Evolutionary conservation across 2,113 vertebrate species (phyloP).

Genomic region (Chloebia gouldiae): DNA sequence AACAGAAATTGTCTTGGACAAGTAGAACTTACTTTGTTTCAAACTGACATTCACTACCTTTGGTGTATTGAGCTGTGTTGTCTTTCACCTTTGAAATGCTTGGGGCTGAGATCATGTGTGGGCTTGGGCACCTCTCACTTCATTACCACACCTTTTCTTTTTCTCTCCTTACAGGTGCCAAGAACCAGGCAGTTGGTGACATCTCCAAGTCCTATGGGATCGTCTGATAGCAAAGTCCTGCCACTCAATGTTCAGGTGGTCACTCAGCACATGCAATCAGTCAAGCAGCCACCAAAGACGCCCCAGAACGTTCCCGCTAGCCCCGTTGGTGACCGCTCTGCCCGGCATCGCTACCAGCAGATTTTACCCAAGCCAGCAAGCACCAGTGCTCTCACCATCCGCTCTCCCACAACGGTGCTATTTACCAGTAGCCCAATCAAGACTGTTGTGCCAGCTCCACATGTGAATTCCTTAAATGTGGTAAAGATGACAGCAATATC

Average conservation of each 20-base stretch:
- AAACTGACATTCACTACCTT: background rate
- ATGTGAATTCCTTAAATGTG: constrained; percentile 89
- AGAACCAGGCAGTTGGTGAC: constrained; percentile 87
- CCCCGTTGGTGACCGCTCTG: constrained; percentile 86
- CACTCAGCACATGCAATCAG: constrained; percentile 89
- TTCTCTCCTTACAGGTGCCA: constrained; percentile 78
- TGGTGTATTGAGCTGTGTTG: background rate
- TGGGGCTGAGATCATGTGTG: background rate
- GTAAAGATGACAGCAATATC: constrained; percentile 97
- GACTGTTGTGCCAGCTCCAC: constrained; percentile 90
- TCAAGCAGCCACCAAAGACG: constrained; percentile 89
- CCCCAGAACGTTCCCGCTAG: constrained; percentile 85
- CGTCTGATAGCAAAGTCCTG: constrained; percentile 88
- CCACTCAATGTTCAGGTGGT: constrained; percentile 96
- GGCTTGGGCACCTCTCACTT: background rate
- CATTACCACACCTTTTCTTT: background rate
- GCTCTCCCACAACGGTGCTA: constrained; percentile 92
- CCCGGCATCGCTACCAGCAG: constrained; percentile 92
- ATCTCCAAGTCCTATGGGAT: constrained; percentile 86
- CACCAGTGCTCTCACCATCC: constrained; percentile 86
- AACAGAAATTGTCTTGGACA: background rate
- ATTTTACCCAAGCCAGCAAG: constrained; percentile 93
- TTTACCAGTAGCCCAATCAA: constrained; percentile 94
- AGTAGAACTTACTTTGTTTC: background rate
- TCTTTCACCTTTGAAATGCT: background rate